Conservation (phyloP, 1,140 invertebrate genomes). For the Mactra quadrangularis region DNA sequence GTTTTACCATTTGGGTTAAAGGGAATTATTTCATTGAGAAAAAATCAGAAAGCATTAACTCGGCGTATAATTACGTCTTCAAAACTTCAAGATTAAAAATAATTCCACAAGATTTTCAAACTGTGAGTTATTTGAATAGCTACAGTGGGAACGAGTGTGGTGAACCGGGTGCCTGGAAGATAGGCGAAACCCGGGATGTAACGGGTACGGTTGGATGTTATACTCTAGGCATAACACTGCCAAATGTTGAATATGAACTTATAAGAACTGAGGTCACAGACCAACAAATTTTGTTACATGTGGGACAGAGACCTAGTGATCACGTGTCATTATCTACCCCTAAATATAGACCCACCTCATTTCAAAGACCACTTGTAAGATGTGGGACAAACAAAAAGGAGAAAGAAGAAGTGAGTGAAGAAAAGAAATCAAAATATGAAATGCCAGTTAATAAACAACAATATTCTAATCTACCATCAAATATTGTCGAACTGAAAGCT, state of each 20-base stretch:
- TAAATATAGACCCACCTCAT: slow-evolving; percentile 66
- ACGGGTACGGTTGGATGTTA: slow-evolving; percentile 85
- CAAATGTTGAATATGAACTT: slow-evolving; percentile 85
- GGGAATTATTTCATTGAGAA: slow-evolving; percentile 70
- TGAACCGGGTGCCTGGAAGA: slow-evolving; percentile 73
- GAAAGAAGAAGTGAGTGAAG: background rate
- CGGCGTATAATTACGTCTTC: slow-evolving; percentile 85
- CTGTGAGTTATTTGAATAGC: slow-evolving; percentile 75
- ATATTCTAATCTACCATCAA: slow-evolving; percentile 11
- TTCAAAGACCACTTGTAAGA: slow-evolving; percentile 68
- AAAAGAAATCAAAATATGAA: background rate
- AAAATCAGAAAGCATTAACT: slow-evolving; percentile 73
- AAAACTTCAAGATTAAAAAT: slow-evolving; percentile 84
- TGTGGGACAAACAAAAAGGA: slow-evolving; percentile 65
- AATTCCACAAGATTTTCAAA: slow-evolving; percentile 83
- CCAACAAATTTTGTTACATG: slow-evolving; percentile 65
- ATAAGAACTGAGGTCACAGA: slow-evolving; percentile 84
- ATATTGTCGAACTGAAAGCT: background rate
- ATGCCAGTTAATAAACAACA: slow-evolving; percentile 12
- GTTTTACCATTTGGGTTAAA: slow-evolving; percentile 74
- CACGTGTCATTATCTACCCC: slow-evolving; percentile 43
- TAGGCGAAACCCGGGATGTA: slow-evolving; percentile 85
- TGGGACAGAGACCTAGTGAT: slow-evolving; percentile 69
- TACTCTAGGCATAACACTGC: slow-evolving; percentile 85
- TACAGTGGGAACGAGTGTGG: slow-evolving; percentile 76